phyloP scores from a whole-genome alignment of 1,140 invertebrate genomes.

The Drosophila obscura region DNA sequence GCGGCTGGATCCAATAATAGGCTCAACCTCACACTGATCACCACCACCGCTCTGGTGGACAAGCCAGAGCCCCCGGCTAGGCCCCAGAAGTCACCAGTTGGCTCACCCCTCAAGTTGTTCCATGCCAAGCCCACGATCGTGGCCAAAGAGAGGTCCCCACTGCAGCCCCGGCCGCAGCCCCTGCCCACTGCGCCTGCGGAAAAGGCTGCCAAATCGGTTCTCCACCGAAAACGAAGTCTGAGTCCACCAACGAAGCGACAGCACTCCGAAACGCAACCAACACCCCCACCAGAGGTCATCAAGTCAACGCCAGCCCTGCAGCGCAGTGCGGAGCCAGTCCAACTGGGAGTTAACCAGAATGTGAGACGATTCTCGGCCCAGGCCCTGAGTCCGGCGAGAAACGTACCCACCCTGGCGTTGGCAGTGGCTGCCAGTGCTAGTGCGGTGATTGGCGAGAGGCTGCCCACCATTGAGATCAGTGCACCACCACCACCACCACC shows the following conservation, averaged over 20 bases:
- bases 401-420: conserved; percentile 68
- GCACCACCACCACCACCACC: conserved; percentile 62
- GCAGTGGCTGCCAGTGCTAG: conserved; percentile 66
- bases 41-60: conserved; percentile 56
- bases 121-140: conserved; percentile 38
- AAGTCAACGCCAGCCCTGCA: conserved; percentile 68
- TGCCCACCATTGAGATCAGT: conserved; percentile 80
- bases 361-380: conserved; percentile 70
- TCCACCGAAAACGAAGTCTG: conserved; percentile 49
- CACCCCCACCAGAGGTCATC: conserved; percentile 66
- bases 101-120: conserved; percentile 48
- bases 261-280: conserved; percentile 60
- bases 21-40: conserved; percentile 60
- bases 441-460: conserved; percentile 50
- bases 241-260: conserved; percentile 44
- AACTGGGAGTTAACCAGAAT: conserved; percentile 73
- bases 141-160: conserved; percentile 47
- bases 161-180: conserved; percentile 40
- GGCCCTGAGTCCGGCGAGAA: conserved; percentile 70
- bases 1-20: conserved; percentile 39
- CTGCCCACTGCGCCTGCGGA: conserved; percentile 47
- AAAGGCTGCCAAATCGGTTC: conserved; percentile 19
- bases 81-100: conserved; percentile 41
- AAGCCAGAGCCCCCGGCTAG: conserved; percentile 9
- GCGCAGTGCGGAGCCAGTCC: conserved; percentile 73